Conservation (phyloP, 2,888 invertebrate species). For the Axea sp. region DNA sequence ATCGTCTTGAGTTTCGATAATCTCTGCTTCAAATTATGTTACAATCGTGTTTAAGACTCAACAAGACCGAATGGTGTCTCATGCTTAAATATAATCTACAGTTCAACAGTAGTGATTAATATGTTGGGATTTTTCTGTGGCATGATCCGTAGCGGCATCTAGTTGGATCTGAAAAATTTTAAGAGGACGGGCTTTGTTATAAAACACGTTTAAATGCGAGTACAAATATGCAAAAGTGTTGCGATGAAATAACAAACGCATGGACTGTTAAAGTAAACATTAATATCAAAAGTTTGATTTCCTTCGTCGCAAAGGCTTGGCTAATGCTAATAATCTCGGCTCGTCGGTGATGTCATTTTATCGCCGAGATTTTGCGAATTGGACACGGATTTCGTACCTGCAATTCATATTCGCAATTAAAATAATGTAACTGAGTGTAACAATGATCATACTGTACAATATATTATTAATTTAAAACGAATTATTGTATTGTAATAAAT, state of each 20-base stretch:
- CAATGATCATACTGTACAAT: no score
- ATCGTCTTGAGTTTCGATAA: neutral
- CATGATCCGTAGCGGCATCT: conserved; percentile 3
- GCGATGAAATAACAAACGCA: conserved; percentile 27
- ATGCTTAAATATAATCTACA: conserved; percentile 21
- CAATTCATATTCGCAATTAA: conserved; percentile 15
- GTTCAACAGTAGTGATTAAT: conserved; percentile 19
- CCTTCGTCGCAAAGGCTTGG: conserved; percentile 1
- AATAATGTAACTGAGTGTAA: no score
- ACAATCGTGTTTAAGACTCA: conserved; percentile 64
- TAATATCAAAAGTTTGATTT: conserved; percentile 37
- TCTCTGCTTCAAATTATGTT: conserved; percentile 3
- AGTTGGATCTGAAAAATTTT: conserved; percentile 58
- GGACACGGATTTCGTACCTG: conserved; percentile 77
- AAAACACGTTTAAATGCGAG: conserved; percentile 47
- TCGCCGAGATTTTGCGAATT: conserved; percentile 74
- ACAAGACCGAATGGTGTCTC: conserved; percentile 71
- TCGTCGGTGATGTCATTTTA: conserved; percentile 75
- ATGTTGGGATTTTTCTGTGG: conserved; percentile 6
- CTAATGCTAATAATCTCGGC: conserved; percentile 73
- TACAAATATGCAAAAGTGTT: conserved; percentile 58
- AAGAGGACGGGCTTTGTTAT: conserved; percentile 47
- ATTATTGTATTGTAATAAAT: no score
- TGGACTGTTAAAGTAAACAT: conserved; percentile 24
- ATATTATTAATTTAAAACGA: conserved; percentile 1